A percentile compares a stretch with the other conserved stretches of the same genome.
Evolutionary conservation across 2,113 vertebrate genomes (phyloP).

Genomic region (Leptobrachium leishanense): DNA sequence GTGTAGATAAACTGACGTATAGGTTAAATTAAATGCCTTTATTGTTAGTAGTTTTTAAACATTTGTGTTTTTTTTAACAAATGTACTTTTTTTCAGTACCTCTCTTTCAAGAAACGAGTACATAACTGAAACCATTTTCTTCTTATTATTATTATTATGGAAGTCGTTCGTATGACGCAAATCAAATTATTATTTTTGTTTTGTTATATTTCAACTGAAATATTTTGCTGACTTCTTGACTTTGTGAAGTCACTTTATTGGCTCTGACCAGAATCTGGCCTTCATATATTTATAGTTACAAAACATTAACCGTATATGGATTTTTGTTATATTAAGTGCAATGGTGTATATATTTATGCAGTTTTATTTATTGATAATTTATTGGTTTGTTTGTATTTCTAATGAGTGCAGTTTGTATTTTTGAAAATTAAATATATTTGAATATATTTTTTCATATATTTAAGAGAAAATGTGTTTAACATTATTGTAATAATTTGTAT

Average conservation of each 20-base stretch:
- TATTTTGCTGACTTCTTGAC: not conserved
- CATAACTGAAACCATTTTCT: no score
- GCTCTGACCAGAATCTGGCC: not conserved
- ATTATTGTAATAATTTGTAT: constrained; percentile 32
- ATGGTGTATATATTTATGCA: constrained; percentile 52
- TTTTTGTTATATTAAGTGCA: constrained; percentile 14
- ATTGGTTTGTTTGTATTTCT: constrained; percentile 54
- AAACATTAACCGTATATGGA: not conserved
- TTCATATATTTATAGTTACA: constrained; percentile 1
- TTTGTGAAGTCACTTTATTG: not conserved
- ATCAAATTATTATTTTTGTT: not conserved
- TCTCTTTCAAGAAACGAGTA: no score
- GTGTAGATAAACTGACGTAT: no score
- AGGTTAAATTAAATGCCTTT: not conserved
- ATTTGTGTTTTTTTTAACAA: not conserved
- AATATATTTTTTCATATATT: constrained; percentile 44
- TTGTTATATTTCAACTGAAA: not conserved
- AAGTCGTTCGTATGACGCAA: not conserved
- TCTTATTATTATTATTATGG: no score
- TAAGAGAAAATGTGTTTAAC: not conserved
- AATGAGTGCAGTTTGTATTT: constrained; percentile 39
- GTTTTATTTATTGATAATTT: constrained; percentile 62
- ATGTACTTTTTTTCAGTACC: no score
- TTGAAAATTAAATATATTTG: constrained; percentile 13
- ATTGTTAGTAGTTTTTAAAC: not conserved